phyloP scores from a whole-genome alignment of 2,797 vertebrate genomes.

The Enteromius viviparus region DNA sequence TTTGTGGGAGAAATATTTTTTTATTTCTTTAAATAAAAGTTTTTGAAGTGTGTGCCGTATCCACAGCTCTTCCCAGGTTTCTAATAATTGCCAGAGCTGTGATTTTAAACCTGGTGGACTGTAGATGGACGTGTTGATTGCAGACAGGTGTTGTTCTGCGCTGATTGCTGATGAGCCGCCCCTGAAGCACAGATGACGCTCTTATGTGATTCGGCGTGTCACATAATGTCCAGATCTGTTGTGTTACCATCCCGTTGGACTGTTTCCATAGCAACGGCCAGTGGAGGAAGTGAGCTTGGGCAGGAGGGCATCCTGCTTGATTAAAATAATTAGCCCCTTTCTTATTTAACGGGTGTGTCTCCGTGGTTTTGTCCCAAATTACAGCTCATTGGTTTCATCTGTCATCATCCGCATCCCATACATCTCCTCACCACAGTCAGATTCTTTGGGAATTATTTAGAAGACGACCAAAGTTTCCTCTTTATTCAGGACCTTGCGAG shows the following conservation, averaged over 20 bases:
- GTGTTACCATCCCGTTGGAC: slow-evolving; percentile 39
- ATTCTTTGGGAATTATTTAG: not conserved
- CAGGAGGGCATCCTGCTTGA: slow-evolving; percentile 33
- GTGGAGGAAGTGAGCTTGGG: slow-evolving; percentile 30
- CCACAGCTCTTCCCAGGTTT: not conserved
- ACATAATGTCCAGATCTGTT: slow-evolving; percentile 27
- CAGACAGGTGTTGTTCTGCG: not conserved
- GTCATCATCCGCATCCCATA: slow-evolving; percentile 15
- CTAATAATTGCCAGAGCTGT: not conserved
- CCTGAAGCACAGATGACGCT: not conserved
- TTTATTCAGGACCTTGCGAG: slow-evolving; percentile 51
- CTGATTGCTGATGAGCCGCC: not conserved
- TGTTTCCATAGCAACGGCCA: slow-evolving; percentile 44
- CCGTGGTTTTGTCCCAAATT: slow-evolving; percentile 32
- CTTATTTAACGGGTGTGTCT: slow-evolving; percentile 38
- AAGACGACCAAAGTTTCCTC: slow-evolving; percentile 14
- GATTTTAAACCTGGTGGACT: not conserved
- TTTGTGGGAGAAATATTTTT: not conserved
- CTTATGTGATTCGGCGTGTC: not conserved
- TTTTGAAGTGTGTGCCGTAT: not conserved
- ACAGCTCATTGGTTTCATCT: slow-evolving; percentile 11
- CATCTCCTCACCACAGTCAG: not conserved
- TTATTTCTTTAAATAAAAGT: not conserved
- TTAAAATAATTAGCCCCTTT: slow-evolving; percentile 43
- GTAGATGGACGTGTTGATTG: slow-evolving; percentile 16